Base-by-base conservation (phyloP, 1,140 invertebrate species). In the Caenorhabditis brenneri region DNA sequence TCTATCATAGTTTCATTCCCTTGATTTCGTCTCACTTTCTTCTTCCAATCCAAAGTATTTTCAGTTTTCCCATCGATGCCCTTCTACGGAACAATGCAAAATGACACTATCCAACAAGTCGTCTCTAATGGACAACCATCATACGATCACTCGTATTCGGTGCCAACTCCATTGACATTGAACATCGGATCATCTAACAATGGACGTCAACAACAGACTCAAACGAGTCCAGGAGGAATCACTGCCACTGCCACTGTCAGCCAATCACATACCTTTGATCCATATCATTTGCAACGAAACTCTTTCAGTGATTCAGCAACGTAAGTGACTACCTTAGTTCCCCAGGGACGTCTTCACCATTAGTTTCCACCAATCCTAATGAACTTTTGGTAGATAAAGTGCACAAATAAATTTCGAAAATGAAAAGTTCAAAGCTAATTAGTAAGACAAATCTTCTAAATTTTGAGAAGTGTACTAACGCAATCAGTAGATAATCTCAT, bases 61-160 rank as follows among this genome's bases (percentile, higher is more conserved):
- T 74, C 81, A 82, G 81, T 82, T n/a, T 82, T 82, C 58, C 81
- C 36, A 74, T 46, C 65, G 5, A 42, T 42, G 22, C 46, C 42
- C 65, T n/a, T 31, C 19, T 27, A 39, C 36, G 19, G 42, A 7
- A 9, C 12, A 27, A 42, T 46, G 19, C 42, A 46, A 46, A 82
- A 82, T 19, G 60, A 82, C 55, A 69, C 51, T 48, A 9, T 19
- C 12, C 24, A 48, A 46, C n/a, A 58, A 10, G 39, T 74, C 16
- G 24, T 74, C 19, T 82, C 81, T 12, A 82, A 58, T 29, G 81
- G 81, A 42, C 36, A 65, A 12, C 9, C 65, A 22, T 19, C 27
- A 16, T 82, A 31, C 31, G 60, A 82, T 27, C 81, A 82, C 31
- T 16, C 81, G 39, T 82, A 82, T 42, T 27, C n/a, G 15, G 6